Evolutionary conservation across 2,888 invertebrate genomes (phyloP).

Genomic region (Orgyia antiqua): DNA sequence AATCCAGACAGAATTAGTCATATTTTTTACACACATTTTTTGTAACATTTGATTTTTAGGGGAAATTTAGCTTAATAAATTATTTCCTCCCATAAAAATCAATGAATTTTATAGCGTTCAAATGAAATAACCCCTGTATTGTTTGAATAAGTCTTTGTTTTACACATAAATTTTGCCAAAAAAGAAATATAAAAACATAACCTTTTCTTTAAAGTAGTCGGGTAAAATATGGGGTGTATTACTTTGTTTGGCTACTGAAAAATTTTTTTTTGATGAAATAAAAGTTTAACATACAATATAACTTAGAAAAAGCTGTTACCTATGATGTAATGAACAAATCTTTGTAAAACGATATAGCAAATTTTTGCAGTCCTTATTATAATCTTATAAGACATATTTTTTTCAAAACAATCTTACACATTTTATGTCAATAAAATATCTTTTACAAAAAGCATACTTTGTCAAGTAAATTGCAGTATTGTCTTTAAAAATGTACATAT

Average conservation of each 20-base stretch:
- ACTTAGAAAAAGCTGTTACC: conserved; percentile 37
- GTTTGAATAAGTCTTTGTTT: conserved; percentile 31
- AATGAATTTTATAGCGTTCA: conserved; percentile 27
- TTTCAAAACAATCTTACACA: conserved; percentile 48
- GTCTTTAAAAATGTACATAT: conserved; percentile 41
- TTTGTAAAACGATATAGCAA: conserved; percentile 62
- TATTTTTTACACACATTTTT: conserved; percentile 24
- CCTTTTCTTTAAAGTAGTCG: conserved; percentile 7
- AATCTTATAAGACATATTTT: conserved; percentile 44
- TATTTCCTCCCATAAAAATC: conserved; percentile 34
- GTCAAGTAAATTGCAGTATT: conserved; percentile 46
- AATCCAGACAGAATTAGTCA: conserved; percentile 17
- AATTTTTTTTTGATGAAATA: too few species aligned
- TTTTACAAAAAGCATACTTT: conserved; percentile 43
- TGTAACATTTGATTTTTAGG: conserved; percentile 47
- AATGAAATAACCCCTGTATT: conserved; percentile 36
- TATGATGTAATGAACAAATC: conserved; percentile 40
- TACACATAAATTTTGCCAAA: conserved; percentile 30
- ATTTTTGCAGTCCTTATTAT: conserved; percentile 60
- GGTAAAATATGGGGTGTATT: too few species aligned
- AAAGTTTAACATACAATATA: conserved; percentile 34
- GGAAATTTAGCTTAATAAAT: conserved; percentile 47
- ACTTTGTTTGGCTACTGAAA: too few species aligned
- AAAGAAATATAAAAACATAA: conserved; percentile 17
- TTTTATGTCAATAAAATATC: conserved; percentile 42